Evolutionary conservation across 2,113 vertebrate genomes (phyloP), one percentile per base, ranked within the genome.

Genomic region (Chitala chitala): DNA sequence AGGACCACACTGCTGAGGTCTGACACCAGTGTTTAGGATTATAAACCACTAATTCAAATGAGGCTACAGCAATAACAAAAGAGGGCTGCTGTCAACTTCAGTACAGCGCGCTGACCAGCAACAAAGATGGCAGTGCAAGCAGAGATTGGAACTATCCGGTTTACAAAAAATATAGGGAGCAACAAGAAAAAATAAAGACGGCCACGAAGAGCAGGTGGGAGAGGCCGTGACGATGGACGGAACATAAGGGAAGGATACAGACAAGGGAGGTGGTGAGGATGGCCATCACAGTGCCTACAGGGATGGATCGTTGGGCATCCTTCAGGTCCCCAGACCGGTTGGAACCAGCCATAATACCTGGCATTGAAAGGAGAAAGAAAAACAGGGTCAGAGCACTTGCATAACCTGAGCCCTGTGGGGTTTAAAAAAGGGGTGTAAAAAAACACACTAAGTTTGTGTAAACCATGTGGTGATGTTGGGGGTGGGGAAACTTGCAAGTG

Each of bases 261-360:
- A 96, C 92, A 22, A 95, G 79, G 48, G 94, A 95, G 1, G 94
- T 96, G 71, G 94, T 96, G 82, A 95, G 83, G 80, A 96, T 96
- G 78, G 94, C 94, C 4, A 96, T 85, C 59, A 96, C 92, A 17
- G 94, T 96, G 64, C 94, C 94, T 0, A 94, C 91, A 58, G 94
- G 94, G 77, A 96, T 96, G n/a, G 94, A 96, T 71, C 92, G 94
- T 80, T 96, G 94, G 64, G 94, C 94, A 12, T 96, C 94, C 78
- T 93, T 96, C 82, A 96, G 84, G 71, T 96, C 94, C 13, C 94
- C 94, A 0, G 94, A 96, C 24, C 94, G 91, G 78, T 96, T 96
- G 2, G 94, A 96, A 9, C 94, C 94, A 2, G 94, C 94, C 94
- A 96, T 95, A 83, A 96, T 96, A 75, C 94, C 94, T 96, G n/a